A percentile compares a stretch with the other conserved stretches of the same genome.
These are phyloP conservation scores for Mormyrus hasselquistii DNA, from an alignment of 2,797 vertebrate species.

Conservation along the genomic window DNA sequence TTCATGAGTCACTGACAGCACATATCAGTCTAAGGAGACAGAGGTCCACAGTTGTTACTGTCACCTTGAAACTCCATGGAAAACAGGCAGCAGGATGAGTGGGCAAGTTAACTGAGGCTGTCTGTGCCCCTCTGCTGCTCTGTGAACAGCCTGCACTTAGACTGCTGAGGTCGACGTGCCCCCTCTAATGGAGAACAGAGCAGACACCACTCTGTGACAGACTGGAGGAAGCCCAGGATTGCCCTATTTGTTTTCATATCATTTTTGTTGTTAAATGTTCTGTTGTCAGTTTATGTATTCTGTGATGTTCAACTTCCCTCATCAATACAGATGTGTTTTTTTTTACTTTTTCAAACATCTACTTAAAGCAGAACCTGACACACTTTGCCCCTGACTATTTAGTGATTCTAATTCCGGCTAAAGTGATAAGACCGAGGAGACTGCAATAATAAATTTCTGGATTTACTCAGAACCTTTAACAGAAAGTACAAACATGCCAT, in stretches of 20 bases:
- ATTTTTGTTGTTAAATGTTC: neutral
- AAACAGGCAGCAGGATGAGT: neutral
- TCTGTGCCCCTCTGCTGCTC: neutral
- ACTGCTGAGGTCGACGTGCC: neutral
- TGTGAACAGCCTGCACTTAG: neutral
- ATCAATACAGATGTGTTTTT: neutral
- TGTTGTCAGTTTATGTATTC: neutral
- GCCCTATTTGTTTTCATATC: neutral
- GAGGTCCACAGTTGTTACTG: neutral
- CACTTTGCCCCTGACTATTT: neutral
- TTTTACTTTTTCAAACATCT: neutral
- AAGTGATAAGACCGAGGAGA: neutral
- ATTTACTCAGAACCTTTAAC: neutral
- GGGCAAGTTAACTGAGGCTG: neutral
- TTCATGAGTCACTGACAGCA: neutral
- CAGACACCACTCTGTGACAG: neutral
- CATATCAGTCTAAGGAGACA: neutral
- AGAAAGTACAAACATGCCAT: neutral
- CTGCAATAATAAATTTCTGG: neutral
- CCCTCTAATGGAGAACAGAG: conserved; percentile 6
- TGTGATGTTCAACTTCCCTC: neutral
- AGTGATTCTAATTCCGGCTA: neutral
- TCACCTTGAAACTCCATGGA: neutral
- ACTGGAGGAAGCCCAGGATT: neutral
- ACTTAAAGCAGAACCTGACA: neutral